Evolutionary conservation across 2,113 vertebrate species (phyloP).

Genomic region (Pipa parva): DNA sequence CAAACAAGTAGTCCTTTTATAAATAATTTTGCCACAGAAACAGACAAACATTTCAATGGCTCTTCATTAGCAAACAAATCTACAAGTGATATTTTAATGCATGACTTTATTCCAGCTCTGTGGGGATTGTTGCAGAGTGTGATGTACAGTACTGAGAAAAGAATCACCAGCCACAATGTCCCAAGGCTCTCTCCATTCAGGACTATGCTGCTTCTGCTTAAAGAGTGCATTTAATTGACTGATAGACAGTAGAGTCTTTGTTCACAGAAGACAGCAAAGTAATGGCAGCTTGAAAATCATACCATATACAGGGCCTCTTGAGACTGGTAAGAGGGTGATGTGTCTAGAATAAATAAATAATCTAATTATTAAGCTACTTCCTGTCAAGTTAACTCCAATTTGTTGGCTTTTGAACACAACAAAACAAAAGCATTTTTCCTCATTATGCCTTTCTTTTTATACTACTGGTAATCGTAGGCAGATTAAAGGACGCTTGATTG

Average conservation of each 20-base stretch:
- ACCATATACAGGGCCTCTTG: slow-evolving; percentile 80
- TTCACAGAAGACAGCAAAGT: slow-evolving; percentile 81
- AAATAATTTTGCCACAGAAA: slow-evolving; percentile 76
- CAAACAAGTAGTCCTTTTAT: slow-evolving; percentile 70
- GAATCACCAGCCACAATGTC: slow-evolving; percentile 75
- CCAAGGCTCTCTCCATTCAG: slow-evolving; percentile 75
- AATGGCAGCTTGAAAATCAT: slow-evolving; percentile 85
- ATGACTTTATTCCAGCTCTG: slow-evolving; percentile 79
- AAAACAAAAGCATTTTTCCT: slow-evolving; percentile 92
- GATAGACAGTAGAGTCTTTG: slow-evolving; percentile 87
- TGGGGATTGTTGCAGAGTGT: slow-evolving; percentile 73
- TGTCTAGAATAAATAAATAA: slow-evolving; percentile 95
- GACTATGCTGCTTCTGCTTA: slow-evolving; percentile 77
- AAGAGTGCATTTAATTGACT: slow-evolving; percentile 87
- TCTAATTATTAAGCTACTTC: slow-evolving; percentile 92
- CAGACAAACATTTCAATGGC: slow-evolving; percentile 81
- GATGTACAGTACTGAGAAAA: slow-evolving; percentile 82
- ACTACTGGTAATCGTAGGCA: slow-evolving; percentile 80
- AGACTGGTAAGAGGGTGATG: slow-evolving; percentile 83
- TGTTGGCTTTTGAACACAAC: slow-evolving; percentile 89
- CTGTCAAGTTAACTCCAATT: slow-evolving; percentile 90
- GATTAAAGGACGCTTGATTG: slow-evolving; percentile 84
- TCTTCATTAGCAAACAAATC: slow-evolving; percentile 88
- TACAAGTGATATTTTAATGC: slow-evolving; percentile 88
- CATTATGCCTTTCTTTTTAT: slow-evolving; percentile 84